Evolutionary conservation across 1,140 invertebrate genomes (phyloP).

Genomic region (Achroia grisella): DNA sequence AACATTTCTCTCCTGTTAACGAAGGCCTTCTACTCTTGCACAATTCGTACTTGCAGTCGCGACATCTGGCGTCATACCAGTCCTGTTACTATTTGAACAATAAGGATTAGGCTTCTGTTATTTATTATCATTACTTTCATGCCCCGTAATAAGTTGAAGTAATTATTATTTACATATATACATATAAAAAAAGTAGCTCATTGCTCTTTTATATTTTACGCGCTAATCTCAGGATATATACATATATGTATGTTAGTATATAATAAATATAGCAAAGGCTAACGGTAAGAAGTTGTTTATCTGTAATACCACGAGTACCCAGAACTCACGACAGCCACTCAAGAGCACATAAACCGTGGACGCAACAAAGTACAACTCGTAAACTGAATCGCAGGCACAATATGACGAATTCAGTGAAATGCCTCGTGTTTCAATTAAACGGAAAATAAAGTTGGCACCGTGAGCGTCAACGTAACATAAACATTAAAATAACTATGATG

Average conservation of each 20-base stretch:
- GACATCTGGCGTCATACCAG: neutral
- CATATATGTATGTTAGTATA: too few relatives aligned
- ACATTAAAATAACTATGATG: constrained; percentile 36
- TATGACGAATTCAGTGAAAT: constrained; percentile 34
- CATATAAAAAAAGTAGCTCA: too few relatives aligned
- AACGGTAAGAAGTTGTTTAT: constrained; percentile 6
- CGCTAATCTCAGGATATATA: too few relatives aligned
- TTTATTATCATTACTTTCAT: too few relatives aligned
- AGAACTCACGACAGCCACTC: constrained; percentile 7
- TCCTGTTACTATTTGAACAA: too few relatives aligned
- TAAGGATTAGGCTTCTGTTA: too few relatives aligned
- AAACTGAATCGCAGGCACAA: constrained; percentile 27
- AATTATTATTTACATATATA: too few relatives aligned
- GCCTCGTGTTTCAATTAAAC: constrained; percentile 42
- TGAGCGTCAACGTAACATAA: constrained; percentile 27
- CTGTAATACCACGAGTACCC: neutral
- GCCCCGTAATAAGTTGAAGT: too few relatives aligned
- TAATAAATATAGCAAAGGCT: too few relatives aligned
- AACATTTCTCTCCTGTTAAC: constrained; percentile 56
- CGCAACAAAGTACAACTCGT: constrained; percentile 23
- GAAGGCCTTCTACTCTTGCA: constrained; percentile 65
- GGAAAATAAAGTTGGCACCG: constrained; percentile 39
- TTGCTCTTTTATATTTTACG: too few relatives aligned
- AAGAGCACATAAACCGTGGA: constrained; percentile 15
- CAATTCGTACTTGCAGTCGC: constrained; percentile 36